Evolutionary conservation across 2,113 vertebrate species (phyloP), one percentile per base, ranked within the genome.

Genomic region (Coreoperca whiteheadi): DNA sequence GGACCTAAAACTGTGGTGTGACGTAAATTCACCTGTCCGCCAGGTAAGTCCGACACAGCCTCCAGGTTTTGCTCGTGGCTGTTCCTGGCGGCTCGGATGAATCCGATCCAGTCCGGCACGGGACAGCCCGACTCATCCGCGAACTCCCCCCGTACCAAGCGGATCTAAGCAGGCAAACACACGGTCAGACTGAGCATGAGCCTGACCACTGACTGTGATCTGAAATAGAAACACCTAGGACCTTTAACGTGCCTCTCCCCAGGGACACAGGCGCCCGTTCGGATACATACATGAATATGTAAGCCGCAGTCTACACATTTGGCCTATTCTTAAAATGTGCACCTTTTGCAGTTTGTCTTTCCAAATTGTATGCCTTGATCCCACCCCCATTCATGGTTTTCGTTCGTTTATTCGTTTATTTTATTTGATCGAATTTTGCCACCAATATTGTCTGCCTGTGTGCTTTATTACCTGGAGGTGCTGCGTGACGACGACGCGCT

Each of bases 41-140:
- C 98, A 59, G 98, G 98, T 92, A 98, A 93, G 76, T 99, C 98
- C 14, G 98, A 97, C 86, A 98, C 94, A 15, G 98, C 98, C 91
- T 99, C 98, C 77, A 99, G 93, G 74, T 98, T 99, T 90, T 99
- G 98, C 87, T 99, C 98, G 82, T 98, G 97, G 39, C 94, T 94
- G 94, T 96, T 99, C 88, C 98, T 96, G 86, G 98, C 97, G 21
- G 98, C 96, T 60, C 98, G 97, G 87, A 99, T 98, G 95, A 98
- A 95, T 87, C 97, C 98, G 94, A 99, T 97, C 98, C 98, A 99
- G 87, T 99, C 97, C 84, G 96, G 94, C 48, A 96, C 95, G 0
- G 97, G 94, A 83, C 96, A 95, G 56, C 97, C 97, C 0, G 96
- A 96, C 91, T 99, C 98, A 71, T 99, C 98, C 92, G 98, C 96